phyloP scores from a whole-genome alignment of 2,797 vertebrate species.

The Sparidentex hasta region DNA sequence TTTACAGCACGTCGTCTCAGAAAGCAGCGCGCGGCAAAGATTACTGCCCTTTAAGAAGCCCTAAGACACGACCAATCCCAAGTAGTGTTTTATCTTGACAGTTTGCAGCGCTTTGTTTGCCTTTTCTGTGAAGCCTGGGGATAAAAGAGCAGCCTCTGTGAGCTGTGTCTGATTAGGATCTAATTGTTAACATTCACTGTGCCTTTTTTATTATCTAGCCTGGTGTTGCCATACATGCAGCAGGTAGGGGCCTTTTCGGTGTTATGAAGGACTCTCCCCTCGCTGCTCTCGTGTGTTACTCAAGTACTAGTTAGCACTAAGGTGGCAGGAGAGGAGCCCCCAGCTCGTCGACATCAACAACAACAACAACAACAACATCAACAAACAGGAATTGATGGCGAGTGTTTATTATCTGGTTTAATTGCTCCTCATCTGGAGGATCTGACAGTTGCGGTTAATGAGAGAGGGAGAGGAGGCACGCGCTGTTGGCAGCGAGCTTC shows the following conservation, averaged over 20 bases:
- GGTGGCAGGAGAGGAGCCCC: slow-evolving; percentile 87
- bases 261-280: slow-evolving; percentile 78
- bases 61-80: slow-evolving; percentile 82
- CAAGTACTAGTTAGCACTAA: slow-evolving; percentile 88
- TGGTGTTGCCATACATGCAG: slow-evolving; percentile 69
- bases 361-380: slow-evolving; percentile 84
- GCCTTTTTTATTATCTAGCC: slow-evolving; percentile 81
- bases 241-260: slow-evolving; percentile 80
- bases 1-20: slow-evolving; percentile 71
- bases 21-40: slow-evolving; percentile 61
- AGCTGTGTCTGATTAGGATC: slow-evolving; percentile 94
- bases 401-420: slow-evolving; percentile 91
- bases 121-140: slow-evolving; percentile 92
- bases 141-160: slow-evolving; percentile 92
- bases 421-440: slow-evolving; percentile 91
- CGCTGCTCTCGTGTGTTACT: slow-evolving; percentile 78
- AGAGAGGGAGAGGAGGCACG: slow-evolving; percentile 85
- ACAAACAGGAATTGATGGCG: slow-evolving; percentile 90
- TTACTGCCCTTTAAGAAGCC: slow-evolving; percentile 81
- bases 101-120: slow-evolving; percentile 90
- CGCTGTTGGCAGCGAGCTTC: slow-evolving; percentile 83
- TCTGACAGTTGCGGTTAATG: slow-evolving; percentile 92
- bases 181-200: slow-evolving; percentile 91
- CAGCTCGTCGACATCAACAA: slow-evolving; percentile 82
- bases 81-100: slow-evolving; percentile 87